Conservation (phyloP, 2,888 invertebrate species). For the Dorcus hopei region DNA sequence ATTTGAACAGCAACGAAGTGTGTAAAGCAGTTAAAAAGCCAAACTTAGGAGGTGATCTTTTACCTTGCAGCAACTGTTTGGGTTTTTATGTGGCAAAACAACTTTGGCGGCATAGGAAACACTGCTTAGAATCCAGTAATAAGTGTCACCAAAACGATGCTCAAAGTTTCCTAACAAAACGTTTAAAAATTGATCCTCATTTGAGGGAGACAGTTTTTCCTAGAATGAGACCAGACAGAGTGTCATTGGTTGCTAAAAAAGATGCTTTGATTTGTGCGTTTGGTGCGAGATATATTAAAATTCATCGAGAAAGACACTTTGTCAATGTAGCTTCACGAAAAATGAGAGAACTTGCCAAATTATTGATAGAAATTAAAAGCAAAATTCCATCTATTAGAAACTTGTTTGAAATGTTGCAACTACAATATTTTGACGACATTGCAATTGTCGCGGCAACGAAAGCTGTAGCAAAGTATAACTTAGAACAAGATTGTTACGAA, state of each 20-base stretch:
- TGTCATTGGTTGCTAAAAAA: constrained; percentile 12
- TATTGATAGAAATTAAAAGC: neutral
- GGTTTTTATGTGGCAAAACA: neutral
- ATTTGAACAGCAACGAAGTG: neutral
- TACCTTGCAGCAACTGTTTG: neutral
- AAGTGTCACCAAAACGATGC: neutral
- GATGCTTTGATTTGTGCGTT: constrained; percentile 14
- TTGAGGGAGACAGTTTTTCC: constrained; percentile 6
- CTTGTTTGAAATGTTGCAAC: neutral
- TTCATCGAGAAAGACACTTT: constrained; percentile 7
- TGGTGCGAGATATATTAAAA: neutral
- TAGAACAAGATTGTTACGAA: neutral
- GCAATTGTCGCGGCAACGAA: neutral
- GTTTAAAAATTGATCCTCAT: constrained; percentile 2
- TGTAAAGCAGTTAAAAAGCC: neutral
- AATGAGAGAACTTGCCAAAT: neutral
- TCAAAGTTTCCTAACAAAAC: neutral
- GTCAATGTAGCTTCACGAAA: neutral
- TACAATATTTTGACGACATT: neutral
- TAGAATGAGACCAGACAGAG: constrained; percentile 13
- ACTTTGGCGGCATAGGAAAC: neutral
- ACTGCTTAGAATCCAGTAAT: neutral
- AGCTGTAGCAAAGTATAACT: neutral
- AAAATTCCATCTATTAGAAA: neutral
- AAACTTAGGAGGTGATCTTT: neutral